Conservation (phyloP, 2,797 vertebrate genomes). For the Poecilia gillii region DNA sequence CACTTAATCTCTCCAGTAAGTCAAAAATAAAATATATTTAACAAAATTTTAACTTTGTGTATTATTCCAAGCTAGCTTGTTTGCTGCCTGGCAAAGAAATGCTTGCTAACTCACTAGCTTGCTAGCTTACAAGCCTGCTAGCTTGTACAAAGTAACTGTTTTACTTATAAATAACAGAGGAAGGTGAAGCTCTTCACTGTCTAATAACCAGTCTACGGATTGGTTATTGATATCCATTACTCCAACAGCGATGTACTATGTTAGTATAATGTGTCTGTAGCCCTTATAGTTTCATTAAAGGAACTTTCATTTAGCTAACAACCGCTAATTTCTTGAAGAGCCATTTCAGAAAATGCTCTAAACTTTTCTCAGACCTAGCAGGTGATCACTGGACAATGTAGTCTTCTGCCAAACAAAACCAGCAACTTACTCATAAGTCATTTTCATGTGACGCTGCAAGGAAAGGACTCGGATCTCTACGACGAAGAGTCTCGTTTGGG, state of each 20-base stretch:
- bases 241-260: background rate
- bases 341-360: background rate
- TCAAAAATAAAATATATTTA: background rate
- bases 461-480: constrained; percentile 38
- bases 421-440: background rate
- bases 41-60: background rate
- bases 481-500: constrained; percentile 41
- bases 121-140: too few species aligned
- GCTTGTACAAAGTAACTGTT: background rate
- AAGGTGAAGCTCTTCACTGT: background rate
- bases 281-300: background rate
- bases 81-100: background rate
- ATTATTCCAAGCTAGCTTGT: background rate
- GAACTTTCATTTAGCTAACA: background rate
- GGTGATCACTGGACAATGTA: background rate
- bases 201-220: background rate
- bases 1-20: background rate
- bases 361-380: background rate
- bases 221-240: background rate
- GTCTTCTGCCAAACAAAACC: background rate
- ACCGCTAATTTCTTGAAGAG: background rate
- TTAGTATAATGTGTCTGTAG: background rate
- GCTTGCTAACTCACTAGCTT: too few species aligned
- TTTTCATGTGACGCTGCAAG: background rate
- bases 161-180: background rate